Evolutionary conservation across 2,113 vertebrate genomes (phyloP).

Genomic region (Apaloderma vittatum): DNA sequence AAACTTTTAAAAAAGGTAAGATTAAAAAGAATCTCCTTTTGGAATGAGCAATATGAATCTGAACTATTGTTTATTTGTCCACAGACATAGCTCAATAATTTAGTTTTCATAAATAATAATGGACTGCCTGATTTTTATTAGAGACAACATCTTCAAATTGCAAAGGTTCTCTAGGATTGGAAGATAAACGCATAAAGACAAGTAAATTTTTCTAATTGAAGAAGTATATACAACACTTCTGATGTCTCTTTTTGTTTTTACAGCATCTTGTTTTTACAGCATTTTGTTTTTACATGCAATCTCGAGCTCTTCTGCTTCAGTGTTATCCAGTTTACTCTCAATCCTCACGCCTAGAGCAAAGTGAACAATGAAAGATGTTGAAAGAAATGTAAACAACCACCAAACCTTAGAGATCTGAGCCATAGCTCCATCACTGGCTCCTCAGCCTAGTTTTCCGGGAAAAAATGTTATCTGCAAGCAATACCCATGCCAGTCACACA

Average conservation of each 20-base stretch:
- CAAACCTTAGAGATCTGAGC: neutral
- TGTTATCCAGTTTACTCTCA: neutral
- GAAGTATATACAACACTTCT: neutral
- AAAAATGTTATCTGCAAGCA: neutral
- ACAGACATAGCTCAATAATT: neutral
- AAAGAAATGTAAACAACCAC: neutral
- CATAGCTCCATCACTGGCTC: neutral
- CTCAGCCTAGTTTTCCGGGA: neutral
- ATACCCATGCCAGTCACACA: neutral
- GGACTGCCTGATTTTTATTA: neutral
- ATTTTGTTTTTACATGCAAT: neutral
- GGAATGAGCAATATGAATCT: neutral
- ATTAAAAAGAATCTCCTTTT: neutral
- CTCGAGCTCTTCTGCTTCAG: neutral
- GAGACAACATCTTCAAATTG: neutral
- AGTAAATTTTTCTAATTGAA: neutral
- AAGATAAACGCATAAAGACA: neutral
- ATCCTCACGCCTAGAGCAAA: neutral
- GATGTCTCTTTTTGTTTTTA: neutral
- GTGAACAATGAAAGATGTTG: neutral
- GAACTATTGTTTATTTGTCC: neutral
- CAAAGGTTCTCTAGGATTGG: neutral
- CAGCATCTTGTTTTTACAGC: neutral
- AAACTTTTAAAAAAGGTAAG: neutral
- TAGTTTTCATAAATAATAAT: constrained; percentile 24